phyloP scores from a whole-genome alignment of 2,113 vertebrate species.

The Pterocles orientalis region DNA sequence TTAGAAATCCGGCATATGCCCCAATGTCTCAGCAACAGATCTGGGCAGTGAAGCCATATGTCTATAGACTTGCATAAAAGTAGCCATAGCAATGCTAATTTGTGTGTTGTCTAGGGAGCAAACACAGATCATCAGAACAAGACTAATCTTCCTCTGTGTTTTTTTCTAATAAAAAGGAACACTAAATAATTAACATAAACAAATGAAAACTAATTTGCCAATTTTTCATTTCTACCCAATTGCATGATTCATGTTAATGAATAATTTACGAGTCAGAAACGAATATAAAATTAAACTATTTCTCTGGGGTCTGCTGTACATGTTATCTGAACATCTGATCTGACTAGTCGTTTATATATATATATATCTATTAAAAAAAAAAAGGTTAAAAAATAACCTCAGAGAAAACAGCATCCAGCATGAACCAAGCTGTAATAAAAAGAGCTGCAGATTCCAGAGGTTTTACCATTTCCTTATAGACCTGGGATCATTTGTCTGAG shows the following conservation, averaged over 20 bases:
- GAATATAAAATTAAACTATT: slow-evolving; percentile 58
- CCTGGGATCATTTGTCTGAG: slow-evolving; percentile 78
- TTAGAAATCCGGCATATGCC: not conserved
- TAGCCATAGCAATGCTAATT: not conserved
- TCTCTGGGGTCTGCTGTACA: slow-evolving; percentile 45
- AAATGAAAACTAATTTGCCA: slow-evolving; percentile 78
- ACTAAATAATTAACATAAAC: slow-evolving; percentile 75
- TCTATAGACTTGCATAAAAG: not conserved
- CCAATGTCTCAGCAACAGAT: not conserved
- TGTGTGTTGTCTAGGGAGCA: slow-evolving; percentile 12
- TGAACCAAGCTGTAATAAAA: slow-evolving; percentile 76
- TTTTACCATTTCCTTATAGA: slow-evolving; percentile 72
- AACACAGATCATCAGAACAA: not conserved
- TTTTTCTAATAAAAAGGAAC: slow-evolving; percentile 40
- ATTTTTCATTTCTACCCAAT: slow-evolving; percentile 66
- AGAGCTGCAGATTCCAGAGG: slow-evolving; percentile 70
- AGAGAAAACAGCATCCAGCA: slow-evolving; percentile 69
- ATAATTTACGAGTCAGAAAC: slow-evolving; percentile 75
- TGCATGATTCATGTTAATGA: slow-evolving; percentile 62
- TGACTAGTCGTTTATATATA: slow-evolving; percentile 38
- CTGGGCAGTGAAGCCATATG: not conserved
- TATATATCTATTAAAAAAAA: not conserved
- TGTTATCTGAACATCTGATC: slow-evolving; percentile 44
- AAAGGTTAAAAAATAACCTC: slow-evolving; percentile 64
- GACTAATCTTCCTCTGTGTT: not conserved